Base-by-base conservation (phyloP, 2,888 invertebrate species). In the Trissolcus brochymenae region DNA sequence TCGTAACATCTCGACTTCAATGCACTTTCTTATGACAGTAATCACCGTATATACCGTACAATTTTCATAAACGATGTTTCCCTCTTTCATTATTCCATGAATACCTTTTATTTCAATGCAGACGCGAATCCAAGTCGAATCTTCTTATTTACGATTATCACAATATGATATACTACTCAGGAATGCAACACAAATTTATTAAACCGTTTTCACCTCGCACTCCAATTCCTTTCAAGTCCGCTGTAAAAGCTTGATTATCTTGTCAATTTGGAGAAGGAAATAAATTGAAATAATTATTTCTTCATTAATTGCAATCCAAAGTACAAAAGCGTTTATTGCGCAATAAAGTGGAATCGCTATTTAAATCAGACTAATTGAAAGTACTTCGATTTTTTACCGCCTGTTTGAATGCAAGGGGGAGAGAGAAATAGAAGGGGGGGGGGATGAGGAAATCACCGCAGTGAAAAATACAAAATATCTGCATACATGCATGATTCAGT, bases 401-500 rank as follows among this genome's bases (percentile, higher is more conserved):
- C 35, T 29, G 29, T 29, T 29, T 29, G 29, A 29, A 29, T 9
- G 29, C 6, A 29, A n/a, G n/a, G n/a, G n/a, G n/a, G n/a, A n/a
- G n/a, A n/a, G n/a, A n/a, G n/a, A n/a, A n/a, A n/a, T n/a, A n/a
- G n/a, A 29, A 29, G 29, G 1, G 29, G 9, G 29, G 2, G 9
- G 29, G 29, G 4, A 29, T 2, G 29, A 6, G 29, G 6, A 29
- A 6, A 29, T 21, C 21, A 21, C 21, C 21, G 21, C 21, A 29
- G 2, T 6, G 29, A 29, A 6, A 29, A 21, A 2, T 2, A 21
- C 1, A 21, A 21, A 21, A 21, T 21, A 2, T 53, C n/a, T 56
- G 65, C 41, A 16, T n/a, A 46, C 16, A 55, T 57, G 66, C 40
- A 56, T 50, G 40, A 70, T 70, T 62, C 56, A 62, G n/a, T 61